Evolutionary conservation across 2,888 invertebrate species (phyloP), one percentile per base, ranked within the genome.

Genomic region (Andrena flavipes): DNA sequence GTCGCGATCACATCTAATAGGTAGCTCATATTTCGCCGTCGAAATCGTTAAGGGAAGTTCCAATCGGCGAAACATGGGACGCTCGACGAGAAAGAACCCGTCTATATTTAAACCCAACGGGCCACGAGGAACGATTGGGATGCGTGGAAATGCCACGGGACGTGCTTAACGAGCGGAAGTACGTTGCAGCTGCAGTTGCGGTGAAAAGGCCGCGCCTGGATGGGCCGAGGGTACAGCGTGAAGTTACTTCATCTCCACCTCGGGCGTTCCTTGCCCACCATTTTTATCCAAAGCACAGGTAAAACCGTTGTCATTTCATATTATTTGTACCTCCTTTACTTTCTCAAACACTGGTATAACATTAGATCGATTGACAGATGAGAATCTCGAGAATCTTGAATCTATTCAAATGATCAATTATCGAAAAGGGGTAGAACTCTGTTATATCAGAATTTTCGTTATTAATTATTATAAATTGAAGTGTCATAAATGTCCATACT

Each of bases 81-180:
- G 16, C 67, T 33, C 63, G 67, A 73, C 33, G 69, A 77, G 70
- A 80, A 82, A 85, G 85, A 72, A 76, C 35, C 30, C 49, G 79
- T 72, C 87, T 90, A 89, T 90, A 89, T 89, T 89, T 88, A 90
- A 80, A 80, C 84, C 42, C 63, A 60, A 69, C 79, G 84, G 86
- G 80, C 79, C 68, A 77, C 75, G 75, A 71, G 69, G 60, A 74
- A 75, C 79, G 84, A 89, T 89, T 87, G 88, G 85, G 85, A 89
- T 88, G 89, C 89, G 80, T 83, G 88, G 85, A 89, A 87, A 91
- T 88, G 83, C 85, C 75, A 86, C 77, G 86, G 87, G 85, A 90
- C 90, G 90, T 90, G 90, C 87, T 81, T 85, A 80, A 86, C 80
- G 87, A 89, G 81, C 90, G 90, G 90, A 91, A 90, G 89, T 85